Conservation (phyloP, 2,888 invertebrate species). For the Netelia fuscicornis region DNA sequence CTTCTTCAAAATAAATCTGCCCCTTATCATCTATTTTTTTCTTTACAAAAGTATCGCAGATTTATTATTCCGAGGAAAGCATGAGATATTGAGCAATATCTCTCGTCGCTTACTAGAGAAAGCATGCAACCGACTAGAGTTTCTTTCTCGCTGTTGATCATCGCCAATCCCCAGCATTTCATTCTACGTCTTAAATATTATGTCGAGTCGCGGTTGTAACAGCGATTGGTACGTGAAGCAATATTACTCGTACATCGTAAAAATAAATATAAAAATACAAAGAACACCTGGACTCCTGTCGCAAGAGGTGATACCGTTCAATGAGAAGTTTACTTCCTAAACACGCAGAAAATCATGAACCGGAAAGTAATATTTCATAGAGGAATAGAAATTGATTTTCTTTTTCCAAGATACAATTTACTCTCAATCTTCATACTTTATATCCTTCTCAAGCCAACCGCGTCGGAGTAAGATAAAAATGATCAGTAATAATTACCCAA, state of each 20-base stretch:
- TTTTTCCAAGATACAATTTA: too few relatives aligned
- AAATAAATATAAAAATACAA: not conserved
- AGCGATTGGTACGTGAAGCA: not conserved
- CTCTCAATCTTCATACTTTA: too few relatives aligned
- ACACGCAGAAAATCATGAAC: too few relatives aligned
- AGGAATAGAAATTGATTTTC: too few relatives aligned
- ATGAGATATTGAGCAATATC: conserved; percentile 64
- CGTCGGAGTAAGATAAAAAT: too few relatives aligned
- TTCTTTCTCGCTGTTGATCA: conserved; percentile 71
- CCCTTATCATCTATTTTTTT: not conserved
- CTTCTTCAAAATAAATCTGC: conserved; percentile 9
- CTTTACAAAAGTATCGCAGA: conserved; percentile 15
- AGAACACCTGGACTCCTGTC: not conserved
- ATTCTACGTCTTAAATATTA: conserved; percentile 46
- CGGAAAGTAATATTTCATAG: too few relatives aligned
- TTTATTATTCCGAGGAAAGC: not conserved
- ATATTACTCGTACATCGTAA: not conserved
- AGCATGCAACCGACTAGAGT: conserved; percentile 69
- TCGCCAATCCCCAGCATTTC: conserved; percentile 69
- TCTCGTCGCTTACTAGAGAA: conserved; percentile 70
- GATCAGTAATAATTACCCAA: too few relatives aligned
- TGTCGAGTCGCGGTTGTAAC: not conserved
- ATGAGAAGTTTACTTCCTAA: too few relatives aligned
- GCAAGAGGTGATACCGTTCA: not conserved
- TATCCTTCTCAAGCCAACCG: too few relatives aligned